Evolutionary conservation across 2,797 vertebrate species (phyloP).

Genomic region (Helicolenus hilgendorfi): DNA sequence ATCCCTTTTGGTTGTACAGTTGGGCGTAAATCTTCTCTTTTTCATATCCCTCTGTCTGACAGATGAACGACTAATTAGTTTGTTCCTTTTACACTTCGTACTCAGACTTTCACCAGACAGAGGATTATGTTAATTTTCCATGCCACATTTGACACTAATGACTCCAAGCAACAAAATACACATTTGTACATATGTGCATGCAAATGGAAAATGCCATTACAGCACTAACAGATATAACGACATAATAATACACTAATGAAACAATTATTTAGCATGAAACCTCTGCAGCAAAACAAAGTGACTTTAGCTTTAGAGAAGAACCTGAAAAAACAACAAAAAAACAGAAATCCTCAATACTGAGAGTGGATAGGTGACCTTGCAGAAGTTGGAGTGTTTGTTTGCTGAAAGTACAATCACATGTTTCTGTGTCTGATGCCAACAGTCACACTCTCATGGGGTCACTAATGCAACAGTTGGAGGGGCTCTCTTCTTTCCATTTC

Average conservation of each 20-base stretch:
- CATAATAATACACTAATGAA: background rate
- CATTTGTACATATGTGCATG: background rate
- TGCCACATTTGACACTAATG: constrained; percentile 14
- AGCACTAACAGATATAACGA: background rate
- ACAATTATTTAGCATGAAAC: background rate
- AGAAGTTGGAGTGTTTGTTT: constrained; percentile 19
- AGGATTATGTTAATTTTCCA: constrained; percentile 13
- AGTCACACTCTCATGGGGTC: constrained; percentile 29
- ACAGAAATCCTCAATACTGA: background rate
- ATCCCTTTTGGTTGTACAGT: background rate
- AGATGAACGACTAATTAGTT: constrained; percentile 2
- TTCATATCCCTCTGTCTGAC: background rate
- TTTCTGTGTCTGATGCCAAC: constrained; percentile 2
- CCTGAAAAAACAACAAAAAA: background rate
- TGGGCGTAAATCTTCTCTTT: background rate
- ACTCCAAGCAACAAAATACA: background rate
- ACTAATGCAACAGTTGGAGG: constrained; percentile 47
- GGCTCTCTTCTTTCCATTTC: constrained; percentile 51
- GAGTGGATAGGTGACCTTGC: background rate
- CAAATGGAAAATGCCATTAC: background rate
- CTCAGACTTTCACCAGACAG: background rate
- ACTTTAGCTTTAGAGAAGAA: background rate
- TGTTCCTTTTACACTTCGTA: background rate
- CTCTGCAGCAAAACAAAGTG: background rate
- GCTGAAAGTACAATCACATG: background rate